phyloP scores from a whole-genome alignment of 2,113 vertebrate genomes.

The Aptenodytes patagonicus region DNA sequence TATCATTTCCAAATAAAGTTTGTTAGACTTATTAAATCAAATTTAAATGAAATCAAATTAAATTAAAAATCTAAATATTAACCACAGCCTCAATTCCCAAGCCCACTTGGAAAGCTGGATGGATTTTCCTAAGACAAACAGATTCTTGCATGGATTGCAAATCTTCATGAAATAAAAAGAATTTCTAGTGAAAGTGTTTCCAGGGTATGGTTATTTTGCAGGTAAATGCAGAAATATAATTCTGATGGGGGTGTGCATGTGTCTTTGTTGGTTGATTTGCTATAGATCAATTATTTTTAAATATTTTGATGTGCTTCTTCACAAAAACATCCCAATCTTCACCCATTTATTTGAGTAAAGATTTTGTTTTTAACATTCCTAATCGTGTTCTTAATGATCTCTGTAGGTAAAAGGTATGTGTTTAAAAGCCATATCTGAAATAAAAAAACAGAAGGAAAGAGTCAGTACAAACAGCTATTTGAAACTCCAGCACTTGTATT shows the following conservation, averaged over 20 bases:
- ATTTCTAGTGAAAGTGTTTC: neutral
- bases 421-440: neutral
- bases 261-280: neutral
- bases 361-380: neutral
- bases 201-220: neutral
- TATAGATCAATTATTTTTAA: neutral
- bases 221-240: neutral
- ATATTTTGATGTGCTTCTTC: neutral
- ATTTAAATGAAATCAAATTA: neutral
- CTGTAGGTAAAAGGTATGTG: neutral
- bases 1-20: neutral
- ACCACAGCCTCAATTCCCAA: neutral
- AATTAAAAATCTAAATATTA: neutral
- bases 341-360: neutral
- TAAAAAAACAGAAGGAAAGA: neutral
- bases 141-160: neutral
- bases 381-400: neutral
- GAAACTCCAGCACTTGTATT: neutral
- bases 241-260: accelerated
- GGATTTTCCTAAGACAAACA: neutral
- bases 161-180: neutral
- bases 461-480: neutral
- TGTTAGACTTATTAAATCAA: neutral
- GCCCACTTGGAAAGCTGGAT: neutral
- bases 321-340: neutral